Base-by-base conservation (phyloP, 2,797 vertebrate species). In the Malacoctenus gilli region DNA sequence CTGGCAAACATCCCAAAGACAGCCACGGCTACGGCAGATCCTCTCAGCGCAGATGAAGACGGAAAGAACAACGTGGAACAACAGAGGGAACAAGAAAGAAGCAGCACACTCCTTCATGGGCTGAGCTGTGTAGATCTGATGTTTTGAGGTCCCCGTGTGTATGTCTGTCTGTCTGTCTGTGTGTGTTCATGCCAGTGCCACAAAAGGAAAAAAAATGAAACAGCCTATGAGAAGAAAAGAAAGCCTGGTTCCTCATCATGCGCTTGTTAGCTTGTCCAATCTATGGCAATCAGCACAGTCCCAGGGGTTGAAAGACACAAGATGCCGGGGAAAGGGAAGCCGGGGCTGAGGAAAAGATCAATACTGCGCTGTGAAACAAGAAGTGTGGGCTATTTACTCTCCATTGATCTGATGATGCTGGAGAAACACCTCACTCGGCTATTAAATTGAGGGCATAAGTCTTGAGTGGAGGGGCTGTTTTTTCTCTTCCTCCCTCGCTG, bases 351-450 rank as follows among this genome's bases (percentile, higher is more conserved):
- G 91, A 95, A 88, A 94, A 96, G 95, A 98, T 99, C 96, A 97
- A 99, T 99, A 98, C 93, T 84, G 91, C 90, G 91, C 93, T 90
- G 94, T 90, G 95, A 95, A 98, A 96, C 94, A 96, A 97, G 95
- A 96, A 97, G 94, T 96, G 95, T 94, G 94, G 92, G 95, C 96
- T 98, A 98, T 99, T 98, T 98, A 98, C 95, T 98, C 96, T 95
- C 93, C 95, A 98, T 98, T 99, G 96, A 99, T 99, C 95, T 94
- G 94, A 97, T 96, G 95, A 95, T 95, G 94, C 93, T 92, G 93
- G 91, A 98, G 95, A 97, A 98, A 98, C 94, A 98, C 95, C 95
- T 96, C 94, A 92, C 92, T 95, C 91, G 89, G 93, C 93, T 93
- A 95, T 94, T 97, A 98, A 97, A 97, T 95, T 95, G 95, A 95